phyloP scores from a whole-genome alignment of 2,113 vertebrate genomes.

The Salvator merianae region DNA sequence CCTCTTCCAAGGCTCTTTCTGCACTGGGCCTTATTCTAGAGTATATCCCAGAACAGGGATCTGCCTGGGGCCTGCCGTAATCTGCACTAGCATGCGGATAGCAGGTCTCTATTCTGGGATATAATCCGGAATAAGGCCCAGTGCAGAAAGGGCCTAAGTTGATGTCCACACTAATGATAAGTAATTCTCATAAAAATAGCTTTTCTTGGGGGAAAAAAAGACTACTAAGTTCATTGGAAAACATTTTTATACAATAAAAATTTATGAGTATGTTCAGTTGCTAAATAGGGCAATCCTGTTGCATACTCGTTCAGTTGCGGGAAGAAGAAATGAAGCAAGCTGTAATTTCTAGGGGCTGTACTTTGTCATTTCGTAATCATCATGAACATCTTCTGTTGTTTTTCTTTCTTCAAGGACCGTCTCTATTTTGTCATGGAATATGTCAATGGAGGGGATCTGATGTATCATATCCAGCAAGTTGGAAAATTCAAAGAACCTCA shows the following conservation, averaged over 20 bases:
- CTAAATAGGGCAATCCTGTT: not conserved
- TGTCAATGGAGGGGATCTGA: slow-evolving; percentile 91
- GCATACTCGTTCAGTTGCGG: not conserved
- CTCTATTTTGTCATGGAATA: slow-evolving; percentile 96
- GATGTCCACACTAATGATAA: not conserved
- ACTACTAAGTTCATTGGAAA: not conserved
- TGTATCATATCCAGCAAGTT: slow-evolving; percentile 93
- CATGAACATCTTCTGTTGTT: not conserved
- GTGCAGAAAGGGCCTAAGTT: not conserved
- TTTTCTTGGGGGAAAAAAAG: not conserved
- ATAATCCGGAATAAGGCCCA: too few relatives aligned
- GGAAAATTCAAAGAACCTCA: slow-evolving; percentile 95
- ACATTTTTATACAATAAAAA: not conserved
- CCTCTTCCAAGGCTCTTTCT: not conserved
- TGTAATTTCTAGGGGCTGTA: too few relatives aligned
- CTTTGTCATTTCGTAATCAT: not conserved
- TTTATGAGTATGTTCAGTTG: not conserved
- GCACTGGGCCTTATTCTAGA: too few relatives aligned
- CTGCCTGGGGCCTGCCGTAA: too few relatives aligned
- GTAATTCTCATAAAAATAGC: not conserved
- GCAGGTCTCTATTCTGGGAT: too few relatives aligned
- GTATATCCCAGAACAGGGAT: too few relatives aligned
- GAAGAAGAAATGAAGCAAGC: not conserved
- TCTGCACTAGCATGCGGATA: too few relatives aligned
- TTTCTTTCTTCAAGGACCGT: slow-evolving; percentile 77